A percentile compares a stretch with the other conserved stretches of the same genome.
phyloP scores from a whole-genome alignment of 2,797 vertebrate species.

The Acanthopagrus latus region DNA sequence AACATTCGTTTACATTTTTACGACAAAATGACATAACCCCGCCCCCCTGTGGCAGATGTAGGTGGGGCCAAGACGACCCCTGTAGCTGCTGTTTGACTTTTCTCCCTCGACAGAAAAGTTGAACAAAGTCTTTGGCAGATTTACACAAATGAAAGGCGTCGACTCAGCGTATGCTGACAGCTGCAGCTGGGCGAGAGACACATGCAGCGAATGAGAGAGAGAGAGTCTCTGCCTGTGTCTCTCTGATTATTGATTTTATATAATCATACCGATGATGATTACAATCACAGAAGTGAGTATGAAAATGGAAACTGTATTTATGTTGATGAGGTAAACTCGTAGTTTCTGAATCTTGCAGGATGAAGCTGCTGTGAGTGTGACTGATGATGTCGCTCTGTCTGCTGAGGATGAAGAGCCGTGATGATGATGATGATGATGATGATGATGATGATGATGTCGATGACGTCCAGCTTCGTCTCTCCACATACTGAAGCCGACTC shows the following conservation, averaged over 20 bases:
- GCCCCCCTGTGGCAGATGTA: constrained; percentile 1
- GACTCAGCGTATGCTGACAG: neutral
- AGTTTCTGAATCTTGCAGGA: too few species aligned
- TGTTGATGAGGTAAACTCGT: too few species aligned
- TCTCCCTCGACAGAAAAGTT: constrained; percentile 43
- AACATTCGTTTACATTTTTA: constrained; percentile 77
- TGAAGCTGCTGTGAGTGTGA: too few species aligned
- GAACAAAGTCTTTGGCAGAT: constrained; percentile 72
- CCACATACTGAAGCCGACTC: too few species aligned
- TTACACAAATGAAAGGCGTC: constrained; percentile 52
- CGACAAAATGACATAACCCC: constrained; percentile 62
- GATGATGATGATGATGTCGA: too few species aligned
- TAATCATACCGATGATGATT: neutral
- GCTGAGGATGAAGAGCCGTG: too few species aligned
- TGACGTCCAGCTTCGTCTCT: too few species aligned
- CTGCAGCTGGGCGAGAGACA: constrained; percentile 2
- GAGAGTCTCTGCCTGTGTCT: neutral
- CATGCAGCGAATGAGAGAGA: neutral
- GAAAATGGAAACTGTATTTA: too few species aligned
- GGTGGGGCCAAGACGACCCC: neutral
- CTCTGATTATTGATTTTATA: neutral
- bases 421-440: too few species aligned
- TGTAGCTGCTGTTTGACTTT: constrained; percentile 9
- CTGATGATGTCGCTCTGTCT: neutral
- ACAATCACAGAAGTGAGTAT: constrained; percentile 12